These are phyloP conservation scores for Hylyphantes graminicola DNA, from an alignment of 1,140 invertebrate species.

Conservation along the genomic window DNA sequence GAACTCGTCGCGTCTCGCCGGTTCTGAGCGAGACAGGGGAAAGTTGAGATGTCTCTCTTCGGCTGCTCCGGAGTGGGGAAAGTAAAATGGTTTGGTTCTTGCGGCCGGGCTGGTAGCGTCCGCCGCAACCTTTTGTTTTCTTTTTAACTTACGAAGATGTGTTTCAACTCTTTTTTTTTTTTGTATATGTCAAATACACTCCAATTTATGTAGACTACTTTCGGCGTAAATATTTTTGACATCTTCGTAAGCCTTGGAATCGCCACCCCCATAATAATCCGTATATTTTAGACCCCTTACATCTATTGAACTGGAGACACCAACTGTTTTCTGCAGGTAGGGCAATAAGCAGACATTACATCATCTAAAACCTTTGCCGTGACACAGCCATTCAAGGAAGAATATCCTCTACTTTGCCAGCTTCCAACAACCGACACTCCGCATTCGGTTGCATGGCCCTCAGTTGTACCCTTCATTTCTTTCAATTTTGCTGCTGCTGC, in stretches of 20 bases:
- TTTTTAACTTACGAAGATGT: too few relatives aligned
- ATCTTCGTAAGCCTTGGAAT: slow-evolving; percentile 10
- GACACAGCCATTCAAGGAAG: slow-evolving; percentile 7
- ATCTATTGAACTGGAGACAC: neutral
- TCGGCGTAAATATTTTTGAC: neutral
- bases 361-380: slow-evolving; percentile 6
- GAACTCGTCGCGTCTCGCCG: too few relatives aligned
- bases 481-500: too few relatives aligned
- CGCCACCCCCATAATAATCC: slow-evolving; percentile 34
- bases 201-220: too few relatives aligned
- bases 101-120: too few relatives aligned
- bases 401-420: neutral
- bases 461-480: neutral
- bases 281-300: neutral
- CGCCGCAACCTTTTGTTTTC: too few relatives aligned
- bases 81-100: too few relatives aligned
- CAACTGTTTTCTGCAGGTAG: neutral
- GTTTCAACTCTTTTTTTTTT: too few relatives aligned
- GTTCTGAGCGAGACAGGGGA: too few relatives aligned
- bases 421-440: neutral
- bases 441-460: neutral
- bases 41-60: too few relatives aligned
- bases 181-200: too few relatives aligned
- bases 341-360: neutral
- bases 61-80: too few relatives aligned